phyloP scores from a whole-genome alignment of 2,797 vertebrate genomes.

The Syncerus caffer region DNA sequence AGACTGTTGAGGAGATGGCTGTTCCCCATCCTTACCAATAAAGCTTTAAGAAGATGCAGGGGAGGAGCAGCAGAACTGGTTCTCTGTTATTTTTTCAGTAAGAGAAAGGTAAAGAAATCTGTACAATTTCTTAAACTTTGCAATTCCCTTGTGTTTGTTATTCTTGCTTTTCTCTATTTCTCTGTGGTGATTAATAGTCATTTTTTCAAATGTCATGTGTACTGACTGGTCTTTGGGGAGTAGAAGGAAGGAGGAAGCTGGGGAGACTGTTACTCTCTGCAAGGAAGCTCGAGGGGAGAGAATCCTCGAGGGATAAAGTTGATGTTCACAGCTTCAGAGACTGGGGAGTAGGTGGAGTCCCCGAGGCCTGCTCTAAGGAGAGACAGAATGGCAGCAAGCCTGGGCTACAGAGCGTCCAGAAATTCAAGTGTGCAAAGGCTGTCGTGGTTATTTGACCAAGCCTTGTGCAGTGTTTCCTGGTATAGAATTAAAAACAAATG shows the following conservation, averaged over 20 bases:
- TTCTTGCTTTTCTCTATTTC: conserved; percentile 45
- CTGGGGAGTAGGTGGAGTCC: neutral
- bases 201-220: neutral
- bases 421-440: neutral
- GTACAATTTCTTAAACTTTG: neutral
- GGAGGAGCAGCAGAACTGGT: accelerated
- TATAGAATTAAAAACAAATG: conserved; percentile 6
- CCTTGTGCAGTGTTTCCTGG: neutral
- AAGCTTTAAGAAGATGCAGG: neutral
- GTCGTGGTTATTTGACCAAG: neutral
- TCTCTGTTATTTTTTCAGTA: neutral
- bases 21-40: neutral
- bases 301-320: neutral
- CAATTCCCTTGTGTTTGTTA: neutral
- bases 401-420: neutral
- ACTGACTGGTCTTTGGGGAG: conserved; percentile 30
- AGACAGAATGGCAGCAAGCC: neutral
- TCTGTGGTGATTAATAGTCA: conserved; percentile 40
- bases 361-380: neutral
- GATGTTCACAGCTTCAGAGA: neutral
- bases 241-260: neutral
- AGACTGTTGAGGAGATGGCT: neutral
- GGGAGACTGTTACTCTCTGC: neutral
- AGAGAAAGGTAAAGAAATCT: neutral
- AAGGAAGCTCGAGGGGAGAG: neutral